Evolutionary conservation across 1,140 invertebrate genomes (phyloP).

Genomic region (Saccostrea echinata): DNA sequence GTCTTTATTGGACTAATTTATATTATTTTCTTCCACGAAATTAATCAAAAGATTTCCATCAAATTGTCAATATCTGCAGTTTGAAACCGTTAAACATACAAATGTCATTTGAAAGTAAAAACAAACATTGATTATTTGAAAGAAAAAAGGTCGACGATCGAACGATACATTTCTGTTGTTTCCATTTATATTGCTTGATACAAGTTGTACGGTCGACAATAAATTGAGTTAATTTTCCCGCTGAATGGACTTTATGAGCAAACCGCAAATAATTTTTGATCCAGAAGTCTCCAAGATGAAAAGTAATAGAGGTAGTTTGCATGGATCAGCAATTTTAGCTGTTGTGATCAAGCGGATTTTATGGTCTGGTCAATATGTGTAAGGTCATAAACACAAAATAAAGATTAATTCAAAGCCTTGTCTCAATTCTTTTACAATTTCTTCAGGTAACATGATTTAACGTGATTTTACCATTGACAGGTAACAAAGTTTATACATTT

Average conservation of each 20-base stretch:
- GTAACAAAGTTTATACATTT: too few species aligned
- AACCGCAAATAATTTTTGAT: not conserved
- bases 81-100: not conserved
- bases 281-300: not conserved
- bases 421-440: not conserved
- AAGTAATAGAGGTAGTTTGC: not conserved
- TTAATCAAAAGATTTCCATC: conserved; percentile 6
- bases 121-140: conserved; percentile 23
- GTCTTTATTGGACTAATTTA: not conserved
- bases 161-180: not conserved
- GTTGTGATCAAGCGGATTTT: not conserved
- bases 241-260: conserved; percentile 38
- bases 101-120: conserved; percentile 16
- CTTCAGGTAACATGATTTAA: not conserved
- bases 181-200: not conserved
- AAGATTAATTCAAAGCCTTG: not conserved
- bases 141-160: not conserved
- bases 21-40: not conserved
- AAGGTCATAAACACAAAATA: not conserved
- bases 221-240: conserved; percentile 25
- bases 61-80: conserved; percentile 21
- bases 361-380: conserved; percentile 10
- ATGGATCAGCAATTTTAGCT: conserved; percentile 1
- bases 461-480: too few species aligned
- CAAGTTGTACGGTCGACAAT: not conserved